phyloP scores from a whole-genome alignment of 2,797 vertebrate species.

The Enteromius fasciolatus region DNA sequence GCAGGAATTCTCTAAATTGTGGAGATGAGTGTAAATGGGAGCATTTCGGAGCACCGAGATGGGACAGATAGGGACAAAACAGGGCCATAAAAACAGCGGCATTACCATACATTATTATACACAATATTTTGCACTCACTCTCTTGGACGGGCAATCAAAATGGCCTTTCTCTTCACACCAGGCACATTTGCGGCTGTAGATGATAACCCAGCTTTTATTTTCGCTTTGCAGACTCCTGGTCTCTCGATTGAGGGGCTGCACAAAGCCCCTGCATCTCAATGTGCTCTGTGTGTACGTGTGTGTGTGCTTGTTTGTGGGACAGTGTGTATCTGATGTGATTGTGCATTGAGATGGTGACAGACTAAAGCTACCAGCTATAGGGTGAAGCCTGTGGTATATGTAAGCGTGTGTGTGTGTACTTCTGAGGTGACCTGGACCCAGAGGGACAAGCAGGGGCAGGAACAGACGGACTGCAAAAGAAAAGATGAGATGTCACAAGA shows the following conservation, averaged over 20 bases:
- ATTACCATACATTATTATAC: constrained; percentile 76
- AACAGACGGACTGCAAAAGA: constrained; percentile 59
- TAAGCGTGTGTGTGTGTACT: constrained; percentile 55
- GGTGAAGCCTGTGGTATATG: constrained; percentile 58
- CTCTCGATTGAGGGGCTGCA: constrained; percentile 74
- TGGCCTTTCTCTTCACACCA: constrained; percentile 69
- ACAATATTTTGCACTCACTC: constrained; percentile 73
- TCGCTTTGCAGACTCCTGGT: constrained; percentile 73
- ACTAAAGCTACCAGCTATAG: constrained; percentile 65
- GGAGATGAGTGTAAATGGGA: constrained; percentile 69
- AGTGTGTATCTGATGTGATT: constrained; percentile 49
- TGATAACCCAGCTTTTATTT: constrained; percentile 75
- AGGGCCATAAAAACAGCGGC: constrained; percentile 70
- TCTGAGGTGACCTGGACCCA: constrained; percentile 78
- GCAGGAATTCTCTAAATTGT: constrained; percentile 67
- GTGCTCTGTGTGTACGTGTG: constrained; percentile 59
- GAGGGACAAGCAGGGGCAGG: constrained; percentile 63
- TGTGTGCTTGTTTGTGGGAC: constrained; percentile 48
- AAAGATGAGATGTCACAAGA: constrained; percentile 68
- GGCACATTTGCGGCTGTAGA: constrained; percentile 76
- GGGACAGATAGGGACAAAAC: constrained; percentile 63
- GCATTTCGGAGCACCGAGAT: constrained; percentile 61
- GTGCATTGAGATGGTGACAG: constrained; percentile 61
- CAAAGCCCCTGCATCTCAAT: constrained; percentile 69
- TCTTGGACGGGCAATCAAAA: constrained; percentile 76